Evolutionary conservation across 2,797 vertebrate genomes (phyloP), one percentile per base, ranked within the genome.

Genomic region (Phoeniculus purpureus): DNA sequence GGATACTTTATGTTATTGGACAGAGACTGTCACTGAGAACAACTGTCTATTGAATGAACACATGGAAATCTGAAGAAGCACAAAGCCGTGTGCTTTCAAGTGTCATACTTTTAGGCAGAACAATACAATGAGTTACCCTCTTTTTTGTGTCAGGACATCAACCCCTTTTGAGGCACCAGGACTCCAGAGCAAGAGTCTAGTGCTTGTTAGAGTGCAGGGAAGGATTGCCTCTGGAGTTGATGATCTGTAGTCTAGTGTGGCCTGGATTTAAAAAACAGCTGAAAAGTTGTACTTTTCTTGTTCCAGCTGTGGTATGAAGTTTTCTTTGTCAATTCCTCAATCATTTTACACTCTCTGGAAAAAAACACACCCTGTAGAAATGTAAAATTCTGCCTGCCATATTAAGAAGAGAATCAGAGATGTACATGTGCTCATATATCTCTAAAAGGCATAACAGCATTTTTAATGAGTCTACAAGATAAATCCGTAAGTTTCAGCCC

Each of bases 21-120:
- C n/a, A 79, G 65, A 87, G 18, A 7, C 60, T 88, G 58, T 47
- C 72, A 76, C 78, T 67, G 25, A 88, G 47, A 93, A 25, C 43
- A 90, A 80, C 77, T 65, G 55, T 43, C 55, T 82, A 4, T 29
- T 93, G 86, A 90, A 87, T 18, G 72, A 85, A 74, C 31, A 54
- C 20, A 61, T 61, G 32, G 86, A 89, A 92, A 94, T 79, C 34
- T 84, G 59, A 93, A 86, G 75, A 48, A 90, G 32, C 58, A 65
- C 78, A 29, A 89, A 72, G 9, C 11, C 58, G 12, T 48, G 40
- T 51, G n/a, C 43, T 94, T 92, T 90, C 72, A 90, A 55, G 37
- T 71, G 72, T 73, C 75, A 18, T 88, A 74, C 89, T 85, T 92
- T 58, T 77, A 51, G 59, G 47, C 78, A 85, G 79, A 90, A 90